Base-by-base conservation (phyloP, 2,888 invertebrate genomes). In the Apotomis betuletana region DNA sequence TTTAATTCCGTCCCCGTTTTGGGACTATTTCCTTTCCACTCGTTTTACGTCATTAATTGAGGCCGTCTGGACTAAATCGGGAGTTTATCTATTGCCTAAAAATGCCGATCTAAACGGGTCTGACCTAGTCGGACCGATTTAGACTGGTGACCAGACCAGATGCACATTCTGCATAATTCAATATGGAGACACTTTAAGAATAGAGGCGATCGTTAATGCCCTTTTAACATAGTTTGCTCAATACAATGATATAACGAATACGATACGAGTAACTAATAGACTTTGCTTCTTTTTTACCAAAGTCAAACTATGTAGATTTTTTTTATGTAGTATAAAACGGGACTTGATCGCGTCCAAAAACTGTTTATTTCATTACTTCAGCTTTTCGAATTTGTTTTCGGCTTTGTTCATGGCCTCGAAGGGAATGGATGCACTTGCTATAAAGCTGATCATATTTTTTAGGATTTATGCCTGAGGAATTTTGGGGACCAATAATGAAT, bases 11-110 rank as follows among this genome's bases (percentile, higher is more conserved):
- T 55, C 44, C 9, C 55, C 44, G 44, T 51, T 61, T 54, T 46
- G 46, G 36, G 55, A 0, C 38, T 62, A 62, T 69, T 62, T 36
- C 3, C 38, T 69, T 62, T 36, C 3, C 38, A 55, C 44, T 27
- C 55, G 38, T 41, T 12, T 51, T 49, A 38, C 15, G 15, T 61
- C 13, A 36, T 46, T 51, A 62, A 71, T 62, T 61, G 49, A 52
- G 49, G 71, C 41, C 46, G 41, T 55, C 60, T 65, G 9, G 55
- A 46, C 65, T 65, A 65, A 57, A 57, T 65, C n/a, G 46, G 55
- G 44, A 44, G 1, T 3, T 27, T 27, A 51, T 61, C 55, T 61
- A 61, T 51, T 67, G 38, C 55, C 61, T 61, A 71, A 71, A 57
- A 67, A 13, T 3, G 67, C 15, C 55, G 55, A 46, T 64, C 41